phyloP scores from a whole-genome alignment of 1,140 invertebrate genomes.

The Colletes latitarsis region DNA sequence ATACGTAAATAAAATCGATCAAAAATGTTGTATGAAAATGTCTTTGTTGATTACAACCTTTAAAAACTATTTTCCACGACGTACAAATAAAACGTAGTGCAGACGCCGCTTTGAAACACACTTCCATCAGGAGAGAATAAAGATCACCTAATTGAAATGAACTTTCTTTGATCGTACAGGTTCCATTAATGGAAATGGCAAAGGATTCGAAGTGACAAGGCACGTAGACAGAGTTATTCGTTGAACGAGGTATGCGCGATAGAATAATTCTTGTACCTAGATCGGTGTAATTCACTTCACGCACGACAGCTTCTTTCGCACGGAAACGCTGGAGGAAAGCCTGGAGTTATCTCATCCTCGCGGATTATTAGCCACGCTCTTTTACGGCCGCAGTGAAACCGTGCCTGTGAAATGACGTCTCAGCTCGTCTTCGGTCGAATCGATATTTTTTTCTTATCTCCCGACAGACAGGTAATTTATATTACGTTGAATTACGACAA shows the following conservation, averaged over 20 bases:
- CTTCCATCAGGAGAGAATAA: slow-evolving; percentile 39
- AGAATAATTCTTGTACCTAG: slow-evolving; percentile 32
- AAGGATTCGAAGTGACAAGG: slow-evolving; percentile 12
- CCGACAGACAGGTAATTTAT: neutral
- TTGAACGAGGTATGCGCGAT: neutral
- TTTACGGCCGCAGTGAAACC: neutral
- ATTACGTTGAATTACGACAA: neutral
- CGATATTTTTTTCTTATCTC: slow-evolving; percentile 12
- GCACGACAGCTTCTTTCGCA: too few species aligned
- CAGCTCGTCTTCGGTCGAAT: neutral
- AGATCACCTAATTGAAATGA: slow-evolving; percentile 44
- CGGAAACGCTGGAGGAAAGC: too few species aligned
- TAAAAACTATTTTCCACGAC: too few species aligned
- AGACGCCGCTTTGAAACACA: neutral
- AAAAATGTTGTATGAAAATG: too few species aligned
- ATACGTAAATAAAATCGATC: too few species aligned
- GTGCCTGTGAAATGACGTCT: slow-evolving; percentile 5
- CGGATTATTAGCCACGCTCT: too few species aligned
- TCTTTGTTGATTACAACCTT: too few species aligned
- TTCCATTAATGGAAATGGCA: slow-evolving; percentile 37
- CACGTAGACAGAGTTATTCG: slow-evolving; percentile 15
- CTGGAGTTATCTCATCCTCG: too few species aligned
- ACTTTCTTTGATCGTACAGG: slow-evolving; percentile 35
- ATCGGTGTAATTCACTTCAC: slow-evolving; percentile 33
- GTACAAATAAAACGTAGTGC: neutral